Evolutionary conservation across 2,113 vertebrate genomes (phyloP), one percentile per base, ranked within the genome.

Genomic region (Jaculus jaculus): DNA sequence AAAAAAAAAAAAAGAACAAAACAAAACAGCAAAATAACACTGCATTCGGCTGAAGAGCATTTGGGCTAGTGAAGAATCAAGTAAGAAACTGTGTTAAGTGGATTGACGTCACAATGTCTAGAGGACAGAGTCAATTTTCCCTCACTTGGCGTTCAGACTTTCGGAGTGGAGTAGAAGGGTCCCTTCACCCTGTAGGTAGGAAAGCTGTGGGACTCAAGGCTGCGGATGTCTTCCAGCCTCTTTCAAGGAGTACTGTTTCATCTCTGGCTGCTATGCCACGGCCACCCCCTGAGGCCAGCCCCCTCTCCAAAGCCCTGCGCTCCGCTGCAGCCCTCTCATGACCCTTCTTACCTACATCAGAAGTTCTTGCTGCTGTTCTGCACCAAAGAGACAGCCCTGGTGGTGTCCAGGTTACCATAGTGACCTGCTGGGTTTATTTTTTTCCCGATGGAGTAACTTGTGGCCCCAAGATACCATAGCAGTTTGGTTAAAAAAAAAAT

Each of bases 1-100:
- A 54, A 54, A 54, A 54, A 51, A 51, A 7, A 7, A 51, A 51
- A 51, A 51, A 51, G 12, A 7, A 12, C 54, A 54, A 54, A 54
- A 54, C 54, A 54, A 54, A 54, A 54, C 10, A 54, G 11, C 6
- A 54, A 54, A 54, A 54, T 28, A 79, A 80, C 5, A 23, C 11
- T 54, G 54, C 30, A 93, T 79, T 77, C 47, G 0, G 4, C 39
- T 61, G 71, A 79, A 87, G 60, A 60, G 87, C 82, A 74, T 89
- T 84, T 74, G 92, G 84, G 87, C 77, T 63, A 91, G 54, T 74
- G 77, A 80, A 77, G 89, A 87, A 42, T 18, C 39, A 58, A 71
- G 88, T 3, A 10, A 69, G 79, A 83, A 60, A 42, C 24, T 63
- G 47, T 61, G 68, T 42, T 61, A 89, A 92, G 34, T 61, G 83